phyloP scores from a whole-genome alignment of 2,113 vertebrate species.

The Lanius collurio region DNA sequence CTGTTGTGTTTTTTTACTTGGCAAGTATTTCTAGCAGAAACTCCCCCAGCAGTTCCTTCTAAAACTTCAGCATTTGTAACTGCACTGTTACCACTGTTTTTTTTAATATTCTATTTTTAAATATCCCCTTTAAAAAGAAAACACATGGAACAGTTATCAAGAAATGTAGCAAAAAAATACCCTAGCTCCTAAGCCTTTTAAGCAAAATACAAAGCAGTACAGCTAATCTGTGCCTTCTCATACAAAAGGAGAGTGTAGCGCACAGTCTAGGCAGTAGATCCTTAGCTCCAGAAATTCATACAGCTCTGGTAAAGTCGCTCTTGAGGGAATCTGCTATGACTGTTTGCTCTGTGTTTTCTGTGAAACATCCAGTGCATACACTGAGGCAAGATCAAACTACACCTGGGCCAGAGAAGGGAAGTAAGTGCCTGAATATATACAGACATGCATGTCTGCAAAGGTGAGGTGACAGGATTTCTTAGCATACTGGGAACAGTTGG shows the following conservation, averaged over 20 bases:
- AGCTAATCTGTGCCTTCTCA: background rate
- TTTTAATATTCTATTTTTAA: conserved; percentile 7
- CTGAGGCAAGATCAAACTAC: background rate
- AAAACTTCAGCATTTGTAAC: background rate
- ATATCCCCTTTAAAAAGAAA: background rate
- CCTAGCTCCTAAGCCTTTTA: background rate
- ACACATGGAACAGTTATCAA: background rate
- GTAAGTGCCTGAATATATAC: background rate
- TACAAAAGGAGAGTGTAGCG: background rate
- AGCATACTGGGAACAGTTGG: background rate
- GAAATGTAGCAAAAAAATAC: background rate
- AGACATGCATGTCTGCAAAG: background rate
- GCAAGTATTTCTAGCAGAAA: background rate
- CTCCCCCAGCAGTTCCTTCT: background rate
- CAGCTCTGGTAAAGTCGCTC: background rate
- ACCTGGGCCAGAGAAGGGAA: background rate
- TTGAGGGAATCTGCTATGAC: background rate
- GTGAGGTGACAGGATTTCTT: background rate
- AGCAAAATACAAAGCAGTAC: background rate
- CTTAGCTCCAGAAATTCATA: background rate
- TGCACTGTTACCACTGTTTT: background rate
- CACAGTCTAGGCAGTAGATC: background rate
- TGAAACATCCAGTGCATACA: background rate
- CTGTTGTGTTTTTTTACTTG: background rate
- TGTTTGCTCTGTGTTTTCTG: background rate